phyloP scores from a whole-genome alignment of 2,888 invertebrate genomes.

The Helleia helle region DNA sequence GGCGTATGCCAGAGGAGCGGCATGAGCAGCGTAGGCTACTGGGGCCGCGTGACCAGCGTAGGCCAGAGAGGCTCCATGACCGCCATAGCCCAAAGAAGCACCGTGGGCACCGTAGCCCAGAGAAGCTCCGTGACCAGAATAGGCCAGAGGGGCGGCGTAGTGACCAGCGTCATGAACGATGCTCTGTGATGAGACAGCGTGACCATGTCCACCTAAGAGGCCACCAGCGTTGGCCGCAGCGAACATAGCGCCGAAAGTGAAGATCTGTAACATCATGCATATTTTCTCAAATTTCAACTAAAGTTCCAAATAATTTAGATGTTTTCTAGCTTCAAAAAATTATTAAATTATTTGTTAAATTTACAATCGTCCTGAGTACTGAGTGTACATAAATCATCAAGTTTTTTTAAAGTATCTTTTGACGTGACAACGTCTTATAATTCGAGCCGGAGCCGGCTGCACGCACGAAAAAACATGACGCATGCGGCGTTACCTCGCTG shows the following conservation, averaged over 20 bases:
- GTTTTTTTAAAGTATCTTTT: too few species aligned
- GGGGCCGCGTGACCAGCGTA: conserved; percentile 24
- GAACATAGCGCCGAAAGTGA: conserved; percentile 28
- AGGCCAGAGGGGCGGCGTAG: conserved; percentile 24
- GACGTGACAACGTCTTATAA: too few species aligned
- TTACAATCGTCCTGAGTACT: too few species aligned
- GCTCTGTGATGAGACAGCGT: conserved; percentile 52
- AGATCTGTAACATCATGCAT: conserved; percentile 24
- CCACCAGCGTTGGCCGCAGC: conserved; percentile 54
- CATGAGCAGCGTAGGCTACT: conserved; percentile 27
- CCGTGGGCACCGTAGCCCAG: conserved; percentile 29
- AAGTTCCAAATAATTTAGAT: too few species aligned
- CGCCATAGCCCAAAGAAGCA: conserved; percentile 31
- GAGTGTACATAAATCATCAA: too few species aligned
- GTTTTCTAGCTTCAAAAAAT: too few species aligned
- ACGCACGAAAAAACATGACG: too few species aligned
- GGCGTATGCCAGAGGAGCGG: conserved; percentile 32
- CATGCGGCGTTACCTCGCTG: too few species aligned
- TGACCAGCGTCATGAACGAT: conserved; percentile 46
- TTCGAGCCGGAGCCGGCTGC: too few species aligned
- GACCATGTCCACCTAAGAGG: conserved; percentile 27
- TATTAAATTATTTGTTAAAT: too few species aligned
- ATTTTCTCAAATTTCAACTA: background rate
- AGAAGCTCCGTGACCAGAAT: conserved; percentile 11
- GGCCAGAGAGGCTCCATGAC: conserved; percentile 30